phyloP scores from a whole-genome alignment of 2,113 vertebrate species.

The Osmerus mordax region DNA sequence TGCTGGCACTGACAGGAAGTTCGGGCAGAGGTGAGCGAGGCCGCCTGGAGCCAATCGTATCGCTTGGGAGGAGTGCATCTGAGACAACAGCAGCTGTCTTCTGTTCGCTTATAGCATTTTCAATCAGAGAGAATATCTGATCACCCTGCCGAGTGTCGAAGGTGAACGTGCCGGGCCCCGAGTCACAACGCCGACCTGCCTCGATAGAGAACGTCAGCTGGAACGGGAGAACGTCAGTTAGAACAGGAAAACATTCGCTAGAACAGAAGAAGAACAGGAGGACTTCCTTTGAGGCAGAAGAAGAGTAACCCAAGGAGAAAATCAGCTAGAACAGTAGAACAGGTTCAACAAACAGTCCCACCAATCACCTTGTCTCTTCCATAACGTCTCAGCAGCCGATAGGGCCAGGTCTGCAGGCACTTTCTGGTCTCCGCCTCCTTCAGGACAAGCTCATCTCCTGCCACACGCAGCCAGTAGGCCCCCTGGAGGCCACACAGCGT shows the following conservation, averaged over 20 bases:
- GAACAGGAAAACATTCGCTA: neutral
- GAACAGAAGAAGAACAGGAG: neutral
- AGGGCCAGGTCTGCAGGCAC: constrained; percentile 80
- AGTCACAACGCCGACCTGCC: constrained; percentile 87
- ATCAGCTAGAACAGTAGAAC: neutral
- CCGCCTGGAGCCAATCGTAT: constrained; percentile 21
- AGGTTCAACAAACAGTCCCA: neutral
- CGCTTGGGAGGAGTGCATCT: constrained; percentile 44
- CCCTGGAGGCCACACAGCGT: constrained; percentile 82
- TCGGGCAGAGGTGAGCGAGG: constrained; percentile 69
- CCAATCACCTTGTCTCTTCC: constrained; percentile 84
- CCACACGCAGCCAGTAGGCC: constrained; percentile 80
- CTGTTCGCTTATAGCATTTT: constrained; percentile 78
- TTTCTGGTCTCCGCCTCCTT: constrained; percentile 66
- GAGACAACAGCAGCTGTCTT: constrained; percentile 57
- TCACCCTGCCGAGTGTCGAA: constrained; percentile 89
- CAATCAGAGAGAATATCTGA: constrained; percentile 84
- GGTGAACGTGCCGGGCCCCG: constrained; percentile 86
- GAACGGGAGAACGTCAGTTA: constrained; percentile 13
- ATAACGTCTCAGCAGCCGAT: constrained; percentile 86
- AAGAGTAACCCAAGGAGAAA: neutral
- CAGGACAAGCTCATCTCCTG: constrained; percentile 75
- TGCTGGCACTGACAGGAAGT: constrained; percentile 14
- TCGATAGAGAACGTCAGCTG: constrained; percentile 90
- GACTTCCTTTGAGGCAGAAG: neutral